Percentiles rank a stretch among this genome's conserved stretches.
phyloP scores from a whole-genome alignment of 2,113 vertebrate genomes.

The Microtus montanus region DNA sequence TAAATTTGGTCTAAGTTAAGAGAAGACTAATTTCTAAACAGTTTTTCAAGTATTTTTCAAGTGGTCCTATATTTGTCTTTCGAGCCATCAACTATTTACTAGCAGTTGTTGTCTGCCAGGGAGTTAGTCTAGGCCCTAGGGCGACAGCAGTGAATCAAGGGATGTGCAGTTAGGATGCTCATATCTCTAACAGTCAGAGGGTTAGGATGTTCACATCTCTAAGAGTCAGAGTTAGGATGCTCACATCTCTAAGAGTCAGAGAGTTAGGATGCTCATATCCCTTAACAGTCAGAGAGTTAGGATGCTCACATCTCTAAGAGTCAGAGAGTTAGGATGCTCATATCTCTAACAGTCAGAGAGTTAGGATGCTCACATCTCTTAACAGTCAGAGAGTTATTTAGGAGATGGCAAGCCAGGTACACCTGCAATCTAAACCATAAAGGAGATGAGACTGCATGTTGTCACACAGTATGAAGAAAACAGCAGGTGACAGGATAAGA shows the following conservation, averaged over 20 bases:
- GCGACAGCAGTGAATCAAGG: neutral
- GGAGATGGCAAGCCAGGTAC: neutral
- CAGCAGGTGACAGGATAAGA: neutral
- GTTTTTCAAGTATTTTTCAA: neutral
- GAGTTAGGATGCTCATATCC: too few relatives aligned
- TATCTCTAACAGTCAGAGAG: neutral
- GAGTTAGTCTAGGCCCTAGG: neutral
- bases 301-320: too few relatives aligned
- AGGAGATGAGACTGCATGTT: neutral
- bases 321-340: too few relatives aligned
- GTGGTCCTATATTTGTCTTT: neutral
- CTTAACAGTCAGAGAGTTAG: neutral
- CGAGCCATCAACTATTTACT: neutral
- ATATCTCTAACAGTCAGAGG: neutral
- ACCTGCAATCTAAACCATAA: neutral
- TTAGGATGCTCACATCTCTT: neutral
- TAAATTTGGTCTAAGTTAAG: neutral
- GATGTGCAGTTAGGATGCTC: neutral
- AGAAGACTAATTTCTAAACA: neutral
- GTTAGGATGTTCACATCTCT: neutral
- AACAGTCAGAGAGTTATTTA: neutral
- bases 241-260: too few relatives aligned
- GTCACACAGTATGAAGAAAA: neutral
- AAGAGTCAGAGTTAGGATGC: neutral
- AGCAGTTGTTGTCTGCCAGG: neutral